Base-by-base conservation (phyloP, 1,140 invertebrate genomes). In the Macrosteles quadrilineatus region DNA sequence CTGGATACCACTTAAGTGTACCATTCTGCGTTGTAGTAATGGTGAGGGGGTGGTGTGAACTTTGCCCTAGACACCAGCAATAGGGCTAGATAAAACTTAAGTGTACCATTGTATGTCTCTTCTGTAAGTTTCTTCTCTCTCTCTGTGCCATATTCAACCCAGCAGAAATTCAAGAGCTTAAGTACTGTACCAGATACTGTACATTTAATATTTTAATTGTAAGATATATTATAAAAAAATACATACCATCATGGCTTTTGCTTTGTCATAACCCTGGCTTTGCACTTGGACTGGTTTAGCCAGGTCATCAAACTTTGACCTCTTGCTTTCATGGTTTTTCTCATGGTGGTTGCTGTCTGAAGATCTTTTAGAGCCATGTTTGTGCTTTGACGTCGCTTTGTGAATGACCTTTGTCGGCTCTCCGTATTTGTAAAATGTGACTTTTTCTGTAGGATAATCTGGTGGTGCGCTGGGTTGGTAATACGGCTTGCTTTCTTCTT, bases 181-280 rank as follows among this genome's bases (percentile, higher is more conserved):
- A 43, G 17, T 11, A 9, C 36, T 17, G 9, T 11, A 43, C 9
- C 9, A 17, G 9, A 11, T 6, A 53, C 6, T 14, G 4, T 53
- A 53, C 47, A 17, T 19, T 14, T 14, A 19, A 17, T 11, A 19
- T 6, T 6, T 53, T 21, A 11, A 6, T 11, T 11, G n/a, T n/a
- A n/a, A 11, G 47, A 21, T 53, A 53, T 53, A 53, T 53, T 11
- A 17, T 53, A 30, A 2, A 59, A 21, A 14, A 25, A 59, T n/a
- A 59, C 55, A 27, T 4, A 59, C 55, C 55, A 59, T 59, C 55
- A 59, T 59, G 9, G 55, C 55, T 29, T 59, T 59, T 1, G 55
- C 55, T 23, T 59, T 59, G 27, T 59, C 55, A 30, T 21, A 29
- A 29, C 23, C 23, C 25, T 59, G 55, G n/a, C 14, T 23, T n/a